Percentiles rank a stretch among this genome's conserved stretches.
Evolutionary conservation across 2,113 vertebrate genomes (phyloP).

Genomic region (Gavialis gangeticus): DNA sequence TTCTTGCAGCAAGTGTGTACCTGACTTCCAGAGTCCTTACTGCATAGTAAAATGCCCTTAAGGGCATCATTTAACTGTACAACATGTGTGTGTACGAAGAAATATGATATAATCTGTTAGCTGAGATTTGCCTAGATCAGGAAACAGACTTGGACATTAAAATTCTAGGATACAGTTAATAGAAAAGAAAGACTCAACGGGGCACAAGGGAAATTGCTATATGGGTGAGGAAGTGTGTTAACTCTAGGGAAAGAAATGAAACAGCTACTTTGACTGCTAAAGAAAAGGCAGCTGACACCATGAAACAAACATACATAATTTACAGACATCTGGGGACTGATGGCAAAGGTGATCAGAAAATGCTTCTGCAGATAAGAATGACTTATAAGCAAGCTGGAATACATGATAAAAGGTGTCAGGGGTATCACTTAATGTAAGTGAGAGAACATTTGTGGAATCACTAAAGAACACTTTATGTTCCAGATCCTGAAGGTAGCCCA

Average conservation of each 20-base stretch:
- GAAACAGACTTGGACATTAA: slow-evolving; percentile 83
- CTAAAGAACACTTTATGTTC: neutral
- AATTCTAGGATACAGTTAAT: slow-evolving; percentile 77
- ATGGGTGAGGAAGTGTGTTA: slow-evolving; percentile 55
- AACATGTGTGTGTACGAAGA: slow-evolving; percentile 65
- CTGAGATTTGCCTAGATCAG: slow-evolving; percentile 73
- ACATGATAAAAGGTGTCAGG: neutral
- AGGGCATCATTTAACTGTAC: slow-evolving; percentile 1
- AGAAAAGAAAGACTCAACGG: slow-evolving; percentile 78
- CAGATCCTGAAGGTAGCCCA: neutral
- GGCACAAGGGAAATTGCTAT: slow-evolving; percentile 72
- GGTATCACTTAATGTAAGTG: slow-evolving; percentile 31
- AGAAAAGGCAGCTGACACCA: slow-evolving; percentile 57
- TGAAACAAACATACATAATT: slow-evolving; percentile 56
- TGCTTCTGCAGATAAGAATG: slow-evolving; percentile 40
- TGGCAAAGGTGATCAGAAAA: slow-evolving; percentile 58
- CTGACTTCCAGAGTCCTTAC: neutral
- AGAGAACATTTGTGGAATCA: neutral
- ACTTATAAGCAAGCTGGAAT: slow-evolving; percentile 36
- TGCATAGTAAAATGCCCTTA: neutral
- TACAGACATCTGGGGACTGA: slow-evolving; percentile 56
- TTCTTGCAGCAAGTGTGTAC: neutral
- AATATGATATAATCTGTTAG: slow-evolving; percentile 80
- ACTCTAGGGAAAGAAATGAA: slow-evolving; percentile 61
- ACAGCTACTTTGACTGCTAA: slow-evolving; percentile 39